Base-by-base conservation (phyloP, 1,140 invertebrate genomes). In the Apis laboriosa region DNA sequence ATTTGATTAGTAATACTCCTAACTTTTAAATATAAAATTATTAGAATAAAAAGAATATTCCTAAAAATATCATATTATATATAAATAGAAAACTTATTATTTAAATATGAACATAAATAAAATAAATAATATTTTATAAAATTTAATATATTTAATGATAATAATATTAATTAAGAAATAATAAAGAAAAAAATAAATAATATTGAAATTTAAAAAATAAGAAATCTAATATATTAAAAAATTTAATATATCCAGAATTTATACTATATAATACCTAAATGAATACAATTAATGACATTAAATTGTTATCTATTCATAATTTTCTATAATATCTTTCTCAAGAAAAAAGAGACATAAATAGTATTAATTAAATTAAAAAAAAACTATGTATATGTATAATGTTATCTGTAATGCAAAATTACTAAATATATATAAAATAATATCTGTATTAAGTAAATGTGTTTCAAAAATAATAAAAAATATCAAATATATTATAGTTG, bases 11-110 rank as follows among this genome's bases (percentile, higher is more conserved):
- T 43, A 43, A 53, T 53, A 76, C n/a, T 11, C 19, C 1, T 67
- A 61, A 28, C 5, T 71, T 70, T 17, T 15, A 51, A 66, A 49
- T 77, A 73, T 74, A 19, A 49, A 24, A 55, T 56, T 72, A 81
- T 72, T 56, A 19, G 9, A 56, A 58, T 17, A 51, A 55, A 72
- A 55, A 63, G 2, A 43, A 43, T 43, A 43, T 19, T 19, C 15
- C 17, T 56, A 75, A 53, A 24, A 71, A 56, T 15, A 53, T 49
- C 13, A 63, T 53, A 60, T 77, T 66, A 51, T 43, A 53, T n/a
- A n/a, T n/a, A n/a, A n/a, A n/a, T n/a, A 75, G 24, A 55, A 66
- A 7, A 28, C 12, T 55, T 21, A 11, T 12, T 56, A 43, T 53
- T 43, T 43, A 43, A 21, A 56, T 28, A 66, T 51, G 53, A 34